phyloP scores from a whole-genome alignment of 2,113 vertebrate species.

The Gobiocypris rarus region DNA sequence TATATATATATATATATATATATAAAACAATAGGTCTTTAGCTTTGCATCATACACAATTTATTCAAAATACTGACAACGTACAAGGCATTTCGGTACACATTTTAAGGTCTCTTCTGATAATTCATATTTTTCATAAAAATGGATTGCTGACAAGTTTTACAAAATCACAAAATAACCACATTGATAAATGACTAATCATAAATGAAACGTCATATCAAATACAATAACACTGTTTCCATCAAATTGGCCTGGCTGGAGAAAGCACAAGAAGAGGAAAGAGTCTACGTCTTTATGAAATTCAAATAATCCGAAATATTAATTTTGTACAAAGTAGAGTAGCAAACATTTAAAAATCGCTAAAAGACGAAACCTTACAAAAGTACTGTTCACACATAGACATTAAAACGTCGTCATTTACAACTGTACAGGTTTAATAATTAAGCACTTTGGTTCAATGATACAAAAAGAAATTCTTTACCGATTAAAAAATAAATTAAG shows the following conservation, averaged over 20 bases:
- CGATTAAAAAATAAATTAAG: slow-evolving; percentile 79
- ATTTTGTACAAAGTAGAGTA: slow-evolving; percentile 80
- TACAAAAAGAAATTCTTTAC: slow-evolving; percentile 64
- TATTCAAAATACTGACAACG: slow-evolving; percentile 76
- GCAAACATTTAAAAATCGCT: slow-evolving; percentile 71
- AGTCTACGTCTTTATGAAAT: slow-evolving; percentile 65
- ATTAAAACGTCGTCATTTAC: slow-evolving; percentile 75
- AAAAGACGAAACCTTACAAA: slow-evolving; percentile 70
- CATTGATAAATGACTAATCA: slow-evolving; percentile 70
- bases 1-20: too few relatives aligned
- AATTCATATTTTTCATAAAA: slow-evolving; percentile 66
- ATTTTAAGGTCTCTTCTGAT: slow-evolving; percentile 67
- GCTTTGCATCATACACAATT: slow-evolving; percentile 72
- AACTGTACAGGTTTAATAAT: slow-evolving; percentile 69
- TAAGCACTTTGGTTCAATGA: slow-evolving; percentile 83
- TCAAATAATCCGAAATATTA: slow-evolving; percentile 58
- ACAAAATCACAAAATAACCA: slow-evolving; percentile 75
- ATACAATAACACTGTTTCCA: slow-evolving; percentile 67
- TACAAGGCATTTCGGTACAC: slow-evolving; percentile 77
- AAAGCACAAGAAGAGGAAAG: slow-evolving; percentile 65
- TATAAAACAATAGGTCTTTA: too few relatives aligned
- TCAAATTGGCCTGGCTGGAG: slow-evolving; percentile 60
- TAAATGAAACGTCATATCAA: slow-evolving; percentile 73
- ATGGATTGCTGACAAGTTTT: slow-evolving; percentile 56
- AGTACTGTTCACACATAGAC: slow-evolving; percentile 73